A percentile compares a stretch with the other conserved stretches of the same genome.
phyloP scores from a whole-genome alignment of 64 coral and sea anemone species.

The Catalaphyllia jardinei region DNA sequence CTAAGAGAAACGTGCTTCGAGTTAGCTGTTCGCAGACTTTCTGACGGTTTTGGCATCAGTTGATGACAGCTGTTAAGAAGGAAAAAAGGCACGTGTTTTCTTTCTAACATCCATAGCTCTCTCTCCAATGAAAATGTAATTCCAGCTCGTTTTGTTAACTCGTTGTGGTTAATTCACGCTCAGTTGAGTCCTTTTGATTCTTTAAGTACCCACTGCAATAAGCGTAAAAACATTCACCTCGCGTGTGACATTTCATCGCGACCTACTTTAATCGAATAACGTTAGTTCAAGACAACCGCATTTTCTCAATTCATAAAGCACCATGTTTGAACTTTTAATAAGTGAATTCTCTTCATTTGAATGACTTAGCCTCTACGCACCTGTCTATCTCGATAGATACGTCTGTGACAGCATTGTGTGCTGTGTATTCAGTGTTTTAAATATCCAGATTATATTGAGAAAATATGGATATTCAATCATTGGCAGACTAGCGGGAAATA shows the following conservation, averaged over 20 bases:
- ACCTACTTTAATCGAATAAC: not conserved
- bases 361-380: conserved; percentile 1
- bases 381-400: not conserved
- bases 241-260: not conserved
- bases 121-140: conserved; percentile 24
- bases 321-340: conserved; percentile 21
- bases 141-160: conserved; percentile 33
- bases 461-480: not conserved
- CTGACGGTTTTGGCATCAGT: not conserved
- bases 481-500: conserved; percentile 4
- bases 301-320: conserved; percentile 3
- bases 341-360: conserved; percentile 4
- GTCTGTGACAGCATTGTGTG: not conserved
- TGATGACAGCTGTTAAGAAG: conserved; percentile 4
- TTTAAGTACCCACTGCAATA: not conserved
- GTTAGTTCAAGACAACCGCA: not conserved
- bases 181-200: not conserved
- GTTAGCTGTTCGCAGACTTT: not conserved
- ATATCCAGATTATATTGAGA: not conserved
- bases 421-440: not conserved
- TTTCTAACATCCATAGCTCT: conserved; percentile 1
- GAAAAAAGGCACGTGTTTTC: conserved; percentile 27
- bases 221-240: not conserved
- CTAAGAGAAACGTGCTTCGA: too few species aligned
- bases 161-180: not conserved